A percentile compares a stretch with the other conserved stretches of the same genome.
phyloP scores from a whole-genome alignment of 2,113 vertebrate genomes.

The Pteronura brasiliensis region DNA sequence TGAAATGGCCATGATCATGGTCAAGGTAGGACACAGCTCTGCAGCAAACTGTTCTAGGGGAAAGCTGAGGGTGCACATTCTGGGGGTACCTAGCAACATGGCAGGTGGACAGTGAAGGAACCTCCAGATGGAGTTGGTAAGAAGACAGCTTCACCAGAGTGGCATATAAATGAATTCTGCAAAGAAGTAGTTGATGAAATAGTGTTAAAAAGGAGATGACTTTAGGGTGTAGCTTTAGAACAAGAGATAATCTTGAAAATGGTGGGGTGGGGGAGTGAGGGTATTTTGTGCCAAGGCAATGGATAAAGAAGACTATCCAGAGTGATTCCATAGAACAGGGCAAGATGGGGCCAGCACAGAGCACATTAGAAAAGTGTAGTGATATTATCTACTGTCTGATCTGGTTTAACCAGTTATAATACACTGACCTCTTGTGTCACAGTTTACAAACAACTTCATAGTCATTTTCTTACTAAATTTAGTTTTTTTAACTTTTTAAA shows the following conservation, averaged over 20 bases:
- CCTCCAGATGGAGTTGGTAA: not conserved
- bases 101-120: not conserved
- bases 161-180: not conserved
- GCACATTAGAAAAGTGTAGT: not conserved
- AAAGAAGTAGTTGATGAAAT: not conserved
- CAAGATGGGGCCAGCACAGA: not conserved
- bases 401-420: not conserved
- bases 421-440: not conserved
- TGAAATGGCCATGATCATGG: not conserved
- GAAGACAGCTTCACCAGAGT: not conserved
- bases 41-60: not conserved
- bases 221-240: not conserved
- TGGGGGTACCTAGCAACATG: no score
- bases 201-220: not conserved
- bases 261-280: rapidly evolving
- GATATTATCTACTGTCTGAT: not conserved
- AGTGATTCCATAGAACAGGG: not conserved
- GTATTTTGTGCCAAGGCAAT: not conserved
- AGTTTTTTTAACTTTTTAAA: not conserved
- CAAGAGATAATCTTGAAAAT: not conserved
- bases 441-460: not conserved
- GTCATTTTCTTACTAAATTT: not conserved
- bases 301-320: not conserved
- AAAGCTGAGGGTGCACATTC: not conserved
- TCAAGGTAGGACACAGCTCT: not conserved